Evolutionary conservation across 2,797 vertebrate genomes (phyloP).

Genomic region (Sebastes nivosus): DNA sequence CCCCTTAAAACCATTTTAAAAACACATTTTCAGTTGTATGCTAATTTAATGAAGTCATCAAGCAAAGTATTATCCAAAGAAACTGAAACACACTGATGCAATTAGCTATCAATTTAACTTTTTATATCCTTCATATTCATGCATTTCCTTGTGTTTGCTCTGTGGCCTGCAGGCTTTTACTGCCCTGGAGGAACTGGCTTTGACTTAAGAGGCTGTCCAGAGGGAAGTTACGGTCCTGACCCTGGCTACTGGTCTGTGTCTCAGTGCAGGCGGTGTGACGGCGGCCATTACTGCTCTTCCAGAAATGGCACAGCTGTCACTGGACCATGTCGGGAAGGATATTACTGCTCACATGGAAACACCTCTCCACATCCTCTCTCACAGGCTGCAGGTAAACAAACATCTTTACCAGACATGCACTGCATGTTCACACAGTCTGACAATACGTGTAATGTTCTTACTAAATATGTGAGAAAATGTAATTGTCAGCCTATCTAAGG

Average conservation of each 20-base stretch:
- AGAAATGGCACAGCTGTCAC: conserved; percentile 83
- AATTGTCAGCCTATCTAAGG: neutral
- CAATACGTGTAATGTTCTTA: neutral
- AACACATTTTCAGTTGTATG: neutral
- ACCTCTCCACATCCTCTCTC: conserved; percentile 78
- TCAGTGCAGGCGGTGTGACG: conserved; percentile 84
- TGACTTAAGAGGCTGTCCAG: conserved; percentile 84
- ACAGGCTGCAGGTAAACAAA: conserved; percentile 74
- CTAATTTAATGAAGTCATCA: neutral
- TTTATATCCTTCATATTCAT: neutral
- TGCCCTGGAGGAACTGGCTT: conserved; percentile 85
- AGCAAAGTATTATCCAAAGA: neutral
- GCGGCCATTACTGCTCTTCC: conserved; percentile 86
- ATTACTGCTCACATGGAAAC: conserved; percentile 85
- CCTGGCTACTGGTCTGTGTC: conserved; percentile 72
- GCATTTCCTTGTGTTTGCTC: conserved; percentile 7
- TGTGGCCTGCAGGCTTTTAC: conserved; percentile 85
- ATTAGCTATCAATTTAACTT: neutral
- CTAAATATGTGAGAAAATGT: neutral
- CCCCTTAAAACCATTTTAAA: neutral
- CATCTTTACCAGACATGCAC: neutral
- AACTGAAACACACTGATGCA: neutral
- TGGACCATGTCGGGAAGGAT: conserved; percentile 85
- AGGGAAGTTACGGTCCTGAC: conserved; percentile 84
- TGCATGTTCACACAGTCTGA: neutral